These are phyloP conservation scores for Chouioia cunea DNA, from an alignment of 2,888 invertebrate genomes.

Conservation along the genomic window DNA sequence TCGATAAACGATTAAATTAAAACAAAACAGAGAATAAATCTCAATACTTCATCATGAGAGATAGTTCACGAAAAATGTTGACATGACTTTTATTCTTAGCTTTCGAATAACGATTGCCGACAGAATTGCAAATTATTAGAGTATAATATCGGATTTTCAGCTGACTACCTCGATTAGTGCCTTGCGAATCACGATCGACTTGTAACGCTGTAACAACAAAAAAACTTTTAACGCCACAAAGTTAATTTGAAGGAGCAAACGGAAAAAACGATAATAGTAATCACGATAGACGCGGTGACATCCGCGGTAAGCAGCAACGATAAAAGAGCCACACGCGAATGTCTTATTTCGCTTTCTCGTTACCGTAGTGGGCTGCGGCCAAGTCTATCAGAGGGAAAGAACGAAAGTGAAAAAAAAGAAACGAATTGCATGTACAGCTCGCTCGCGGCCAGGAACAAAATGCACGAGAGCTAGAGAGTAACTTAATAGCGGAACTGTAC, in stretches of 20 bases:
- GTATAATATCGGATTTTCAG: too few species aligned
- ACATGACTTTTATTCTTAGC: too few species aligned
- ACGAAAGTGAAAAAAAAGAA: too few species aligned
- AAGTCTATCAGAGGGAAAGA: constrained; percentile 3
- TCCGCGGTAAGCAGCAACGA: background rate
- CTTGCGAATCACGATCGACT: too few species aligned
- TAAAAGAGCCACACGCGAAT: constrained; percentile 23
- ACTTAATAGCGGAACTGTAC: constrained; percentile 13
- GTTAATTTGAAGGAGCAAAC: background rate
- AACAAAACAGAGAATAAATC: too few species aligned
- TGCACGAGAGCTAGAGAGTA: background rate
- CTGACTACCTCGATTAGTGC: too few species aligned
- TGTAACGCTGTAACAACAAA: background rate
- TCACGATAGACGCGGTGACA: constrained; percentile 2
- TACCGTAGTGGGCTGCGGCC: background rate
- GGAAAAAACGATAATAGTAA: background rate
- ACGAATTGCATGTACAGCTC: background rate
- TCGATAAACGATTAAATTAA: too few species aligned
- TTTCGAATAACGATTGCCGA: too few species aligned
- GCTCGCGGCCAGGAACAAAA: background rate
- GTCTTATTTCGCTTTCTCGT: constrained; percentile 26
- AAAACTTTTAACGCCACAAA: background rate
- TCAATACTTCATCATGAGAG: too few species aligned
- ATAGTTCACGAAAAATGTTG: too few species aligned
- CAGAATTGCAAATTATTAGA: too few species aligned